A percentile compares a stretch with the other conserved stretches of the same genome.
Evolutionary conservation across 2,113 vertebrate genomes (phyloP).

Genomic region (Euleptes europaea): DNA sequence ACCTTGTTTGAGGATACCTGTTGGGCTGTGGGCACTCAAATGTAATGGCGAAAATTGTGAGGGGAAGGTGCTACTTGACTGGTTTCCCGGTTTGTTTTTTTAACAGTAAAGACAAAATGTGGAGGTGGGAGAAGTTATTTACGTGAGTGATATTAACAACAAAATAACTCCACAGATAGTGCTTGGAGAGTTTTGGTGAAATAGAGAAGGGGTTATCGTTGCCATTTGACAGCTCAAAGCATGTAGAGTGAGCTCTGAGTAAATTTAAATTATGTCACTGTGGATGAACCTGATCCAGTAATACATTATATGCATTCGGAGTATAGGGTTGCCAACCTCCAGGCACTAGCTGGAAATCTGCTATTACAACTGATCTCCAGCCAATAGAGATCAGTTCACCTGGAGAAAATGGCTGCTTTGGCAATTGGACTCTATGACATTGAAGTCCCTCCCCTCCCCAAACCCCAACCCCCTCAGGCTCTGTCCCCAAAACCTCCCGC

Average conservation of each 20-base stretch:
- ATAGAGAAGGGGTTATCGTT: neutral
- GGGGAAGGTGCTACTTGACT: neutral
- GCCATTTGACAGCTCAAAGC: neutral
- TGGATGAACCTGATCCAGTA: neutral
- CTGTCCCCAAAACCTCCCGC: too few species aligned
- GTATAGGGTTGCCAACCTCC: too few species aligned
- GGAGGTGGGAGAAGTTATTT: neutral
- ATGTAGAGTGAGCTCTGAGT: neutral
- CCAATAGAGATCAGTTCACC: too few species aligned
- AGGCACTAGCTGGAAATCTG: too few species aligned
- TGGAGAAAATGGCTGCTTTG: too few species aligned
- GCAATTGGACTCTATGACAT: too few species aligned
- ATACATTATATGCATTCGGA: neutral
- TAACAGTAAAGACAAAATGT: neutral
- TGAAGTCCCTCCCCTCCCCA: too few species aligned
- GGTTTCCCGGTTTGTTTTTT: neutral
- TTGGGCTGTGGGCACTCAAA: neutral
- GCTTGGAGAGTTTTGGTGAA: neutral
- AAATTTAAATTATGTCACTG: neutral
- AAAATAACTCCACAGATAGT: neutral
- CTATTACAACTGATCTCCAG: too few species aligned
- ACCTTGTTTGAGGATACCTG: neutral
- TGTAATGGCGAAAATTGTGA: neutral
- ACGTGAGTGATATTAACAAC: neutral
- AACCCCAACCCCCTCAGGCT: too few species aligned